These are phyloP conservation scores for Apogon talboti DNA, from an alignment of 2,797 vertebrate species.

Conservation along the genomic window DNA sequence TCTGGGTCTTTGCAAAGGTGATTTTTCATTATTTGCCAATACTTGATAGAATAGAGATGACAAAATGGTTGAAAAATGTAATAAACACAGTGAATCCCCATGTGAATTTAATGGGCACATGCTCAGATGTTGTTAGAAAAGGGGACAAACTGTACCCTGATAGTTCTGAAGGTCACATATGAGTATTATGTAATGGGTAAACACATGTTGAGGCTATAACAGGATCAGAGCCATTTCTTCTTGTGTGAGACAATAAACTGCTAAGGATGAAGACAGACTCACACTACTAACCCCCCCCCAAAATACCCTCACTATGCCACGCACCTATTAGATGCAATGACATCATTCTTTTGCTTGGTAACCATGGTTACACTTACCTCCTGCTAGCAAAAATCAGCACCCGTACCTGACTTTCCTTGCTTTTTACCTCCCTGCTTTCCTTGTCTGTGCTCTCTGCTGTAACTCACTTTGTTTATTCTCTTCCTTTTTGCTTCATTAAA, in stretches of 20 bases:
- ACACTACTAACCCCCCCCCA: constrained; percentile 14
- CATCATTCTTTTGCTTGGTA: constrained; percentile 74
- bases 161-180: not conserved
- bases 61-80: too few relatives aligned
- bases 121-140: too few relatives aligned
- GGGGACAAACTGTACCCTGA: not conserved
- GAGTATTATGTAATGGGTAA: too few relatives aligned
- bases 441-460: constrained; percentile 23
- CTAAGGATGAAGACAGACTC: constrained; percentile 31
- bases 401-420: constrained; percentile 38
- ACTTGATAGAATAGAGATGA: too few relatives aligned
- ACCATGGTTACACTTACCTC: constrained; percentile 76
- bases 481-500: constrained; percentile 3
- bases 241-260: constrained; percentile 34
- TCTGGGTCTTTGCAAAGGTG: not conserved
- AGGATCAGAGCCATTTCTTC: constrained; percentile 6
- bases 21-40: not conserved
- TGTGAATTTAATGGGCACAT: too few relatives aligned
- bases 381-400: constrained; percentile 58
- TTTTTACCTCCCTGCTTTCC: constrained; percentile 22
- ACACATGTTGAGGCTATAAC: too few relatives aligned
- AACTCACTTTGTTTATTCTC: constrained; percentile 5
- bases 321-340: constrained; percentile 60
- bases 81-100: too few relatives aligned
- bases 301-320: constrained; percentile 44